phyloP scores from a whole-genome alignment of 2,888 invertebrate genomes.

The Dynastes tityus region DNA sequence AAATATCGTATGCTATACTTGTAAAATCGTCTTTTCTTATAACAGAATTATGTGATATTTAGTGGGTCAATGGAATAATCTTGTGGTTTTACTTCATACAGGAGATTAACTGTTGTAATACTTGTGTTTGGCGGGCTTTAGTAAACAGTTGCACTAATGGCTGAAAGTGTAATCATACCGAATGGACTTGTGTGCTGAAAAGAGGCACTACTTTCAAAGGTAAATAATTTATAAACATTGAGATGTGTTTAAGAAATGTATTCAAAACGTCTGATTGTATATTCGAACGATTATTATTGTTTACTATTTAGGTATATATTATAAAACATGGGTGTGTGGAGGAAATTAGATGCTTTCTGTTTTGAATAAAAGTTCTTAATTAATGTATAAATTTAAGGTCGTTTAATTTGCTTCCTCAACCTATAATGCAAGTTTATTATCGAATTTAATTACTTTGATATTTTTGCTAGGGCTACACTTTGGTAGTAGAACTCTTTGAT shows the following conservation, averaged over 20 bases:
- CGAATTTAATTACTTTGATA: not conserved
- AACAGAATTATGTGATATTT: slow-evolving; percentile 2
- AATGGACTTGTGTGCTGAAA: slow-evolving; percentile 64
- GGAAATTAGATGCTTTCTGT: slow-evolving; percentile 46
- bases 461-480: slow-evolving; percentile 39
- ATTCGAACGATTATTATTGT: not conserved
- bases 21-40: slow-evolving; percentile 1
- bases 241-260: slow-evolving; percentile 21
- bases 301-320: slow-evolving; percentile 5
- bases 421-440: not conserved
- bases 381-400: not conserved
- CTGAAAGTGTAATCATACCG: slow-evolving; percentile 67
- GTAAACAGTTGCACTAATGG: slow-evolving; percentile 67
- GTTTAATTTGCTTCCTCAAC: not conserved
- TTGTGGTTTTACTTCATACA: not conserved
- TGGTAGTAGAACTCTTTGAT: slow-evolving; percentile 38
- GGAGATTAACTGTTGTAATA: slow-evolving; percentile 33
- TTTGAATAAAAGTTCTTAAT: slow-evolving; percentile 31
- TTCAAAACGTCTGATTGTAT: not conserved
- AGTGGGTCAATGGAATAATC: not conserved
- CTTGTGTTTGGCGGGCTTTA: slow-evolving; percentile 64
- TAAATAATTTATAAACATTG: slow-evolving; percentile 51
- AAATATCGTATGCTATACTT: slow-evolving; percentile 13
- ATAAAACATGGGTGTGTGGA: slow-evolving; percentile 50
- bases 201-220: slow-evolving; percentile 61